Conservation (phyloP, 2,797 vertebrate genomes). For the Lagocephalus sceleratus region DNA sequence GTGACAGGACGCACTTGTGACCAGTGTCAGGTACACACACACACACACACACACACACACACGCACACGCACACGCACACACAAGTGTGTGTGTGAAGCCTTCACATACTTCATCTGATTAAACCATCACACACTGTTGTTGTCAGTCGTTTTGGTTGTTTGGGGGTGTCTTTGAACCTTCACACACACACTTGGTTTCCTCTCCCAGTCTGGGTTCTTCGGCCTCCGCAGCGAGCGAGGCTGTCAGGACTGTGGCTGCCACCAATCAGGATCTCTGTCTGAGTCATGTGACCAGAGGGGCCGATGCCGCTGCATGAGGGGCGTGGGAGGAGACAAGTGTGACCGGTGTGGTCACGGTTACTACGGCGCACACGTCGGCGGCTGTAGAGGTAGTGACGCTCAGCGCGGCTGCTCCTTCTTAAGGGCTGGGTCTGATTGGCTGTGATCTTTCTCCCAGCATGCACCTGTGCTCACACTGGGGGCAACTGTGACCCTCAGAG, state of each 20-base stretch:
- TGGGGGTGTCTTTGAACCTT: not conserved
- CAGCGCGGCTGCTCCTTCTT: not conserved
- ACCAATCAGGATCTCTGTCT: conserved; percentile 72
- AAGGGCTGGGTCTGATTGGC: conserved; percentile 1
- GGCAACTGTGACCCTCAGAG: conserved; percentile 83
- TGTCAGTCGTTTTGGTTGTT: no score
- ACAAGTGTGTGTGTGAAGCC: not conserved
- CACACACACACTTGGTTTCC: not conserved
- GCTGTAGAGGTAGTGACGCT: conserved; percentile 80
- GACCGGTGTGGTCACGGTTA: conserved; percentile 82
- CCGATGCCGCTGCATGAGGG: conserved; percentile 79
- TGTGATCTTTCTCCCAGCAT: conserved; percentile 72
- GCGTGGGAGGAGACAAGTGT: conserved; percentile 84
- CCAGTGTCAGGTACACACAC: conserved; percentile 62
- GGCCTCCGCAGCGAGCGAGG: conserved; percentile 76
- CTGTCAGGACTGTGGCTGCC: conserved; percentile 84
- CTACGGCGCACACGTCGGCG: conserved; percentile 71
- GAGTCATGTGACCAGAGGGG: conserved; percentile 79
- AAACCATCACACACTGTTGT: no score
- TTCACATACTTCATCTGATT: no score
- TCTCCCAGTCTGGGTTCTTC: conserved; percentile 80
- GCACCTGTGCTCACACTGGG: conserved; percentile 84
- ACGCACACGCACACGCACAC: not conserved
- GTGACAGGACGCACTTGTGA: conserved; percentile 83
- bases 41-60: conserved; percentile 5